phyloP scores from a whole-genome alignment of 2,113 vertebrate species.

The Grammomys surdaster region DNA sequence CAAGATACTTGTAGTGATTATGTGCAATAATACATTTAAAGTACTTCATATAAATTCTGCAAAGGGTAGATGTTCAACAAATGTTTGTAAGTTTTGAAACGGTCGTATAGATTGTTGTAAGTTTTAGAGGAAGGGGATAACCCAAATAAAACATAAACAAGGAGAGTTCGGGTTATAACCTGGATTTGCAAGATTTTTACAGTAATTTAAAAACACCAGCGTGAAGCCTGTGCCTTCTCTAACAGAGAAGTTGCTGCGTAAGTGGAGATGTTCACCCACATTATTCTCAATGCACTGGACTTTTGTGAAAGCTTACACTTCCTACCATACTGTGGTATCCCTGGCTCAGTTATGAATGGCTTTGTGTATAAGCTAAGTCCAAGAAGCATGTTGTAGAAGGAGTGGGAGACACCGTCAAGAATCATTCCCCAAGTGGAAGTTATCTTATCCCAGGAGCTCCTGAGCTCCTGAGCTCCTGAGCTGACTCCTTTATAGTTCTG shows the following conservation, averaged over 20 bases:
- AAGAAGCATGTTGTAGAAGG: neutral
- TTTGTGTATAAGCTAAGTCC: neutral
- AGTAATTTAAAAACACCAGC: neutral
- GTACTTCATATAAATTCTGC: neutral
- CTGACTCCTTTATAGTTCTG: neutral
- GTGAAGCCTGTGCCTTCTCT: accelerated
- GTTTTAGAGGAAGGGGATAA: neutral
- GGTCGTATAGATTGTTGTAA: neutral
- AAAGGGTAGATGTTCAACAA: neutral
- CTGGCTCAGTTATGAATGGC: neutral
- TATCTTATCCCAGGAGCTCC: neutral
- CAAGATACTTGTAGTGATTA: neutral
- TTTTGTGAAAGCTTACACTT: neutral
- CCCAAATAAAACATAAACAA: neutral
- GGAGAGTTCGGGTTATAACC: neutral
- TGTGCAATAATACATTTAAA: neutral
- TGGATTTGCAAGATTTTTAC: neutral
- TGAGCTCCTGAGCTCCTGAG: accelerated
- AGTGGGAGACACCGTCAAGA: neutral
- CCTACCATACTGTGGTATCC: neutral
- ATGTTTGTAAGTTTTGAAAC: neutral
- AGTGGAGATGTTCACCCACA: neutral
- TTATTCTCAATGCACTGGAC: neutral
- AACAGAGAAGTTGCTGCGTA: neutral
- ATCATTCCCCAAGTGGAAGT: neutral